Base-by-base conservation (phyloP, 2,888 invertebrate species). In the Sabatieria punctata region DNA sequence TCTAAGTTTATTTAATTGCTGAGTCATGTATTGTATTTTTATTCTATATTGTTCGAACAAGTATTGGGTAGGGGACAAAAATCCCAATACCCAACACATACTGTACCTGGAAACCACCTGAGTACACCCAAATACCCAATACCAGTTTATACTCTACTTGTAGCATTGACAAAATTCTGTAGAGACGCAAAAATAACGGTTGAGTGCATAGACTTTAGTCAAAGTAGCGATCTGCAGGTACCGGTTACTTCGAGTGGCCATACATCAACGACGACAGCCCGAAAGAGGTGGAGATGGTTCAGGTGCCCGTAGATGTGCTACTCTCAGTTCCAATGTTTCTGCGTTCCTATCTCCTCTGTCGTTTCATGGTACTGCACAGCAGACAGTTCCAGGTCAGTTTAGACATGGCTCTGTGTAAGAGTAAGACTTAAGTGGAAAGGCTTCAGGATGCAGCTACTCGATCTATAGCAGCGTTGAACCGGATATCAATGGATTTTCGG, bases 271-370 rank as follows among this genome's bases (percentile, higher is more conserved):
- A 60, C 6, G 54, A 54, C 22, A 56, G 52, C 0, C 47, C 55
- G 13, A 43, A 53, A 21, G 55, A 91, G 59, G 81, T 88, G 73
- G 86, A 88, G 71, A 80, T 81, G 67, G 57, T 58, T 74, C 73
- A 75, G 71, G 88, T 91, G 63, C 88, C 91, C 49, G 84, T 91
- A 66, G 97, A 97, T 71, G 89, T 95, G 63, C 82, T 93, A 57
- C 77, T 97, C 61, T 93, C 95, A 61, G 75, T 97, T 71, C 95
- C 97, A 65, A 99, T 99, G 97, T 99, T 97, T 77, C 80, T 95
- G 71, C 79, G 97, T 66, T 81, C 97, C 65, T 97, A 97, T 75
- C 79, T 99, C 69, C 93, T 97, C 73, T 95, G 93, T 75, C 80
- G 97, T 65, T 95, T 97, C 64, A 97, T 99, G 95, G 77, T 99